Conservation (phyloP, 2,888 invertebrate genomes). For the Hyposoter didymator region DNA sequence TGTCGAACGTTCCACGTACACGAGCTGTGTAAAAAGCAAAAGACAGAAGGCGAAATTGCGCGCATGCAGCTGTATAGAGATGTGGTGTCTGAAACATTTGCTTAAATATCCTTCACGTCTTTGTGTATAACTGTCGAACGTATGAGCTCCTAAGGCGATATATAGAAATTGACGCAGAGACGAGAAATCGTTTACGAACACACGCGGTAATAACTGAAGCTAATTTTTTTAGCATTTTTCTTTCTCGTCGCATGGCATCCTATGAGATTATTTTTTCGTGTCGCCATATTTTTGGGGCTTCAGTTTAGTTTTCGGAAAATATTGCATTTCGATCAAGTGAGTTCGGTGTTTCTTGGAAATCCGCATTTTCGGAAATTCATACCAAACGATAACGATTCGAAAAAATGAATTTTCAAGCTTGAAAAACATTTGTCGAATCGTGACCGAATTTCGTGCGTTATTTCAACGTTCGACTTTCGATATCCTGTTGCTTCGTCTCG, state of each 20-base stretch:
- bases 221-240: not conserved
- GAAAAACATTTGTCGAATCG: not conserved
- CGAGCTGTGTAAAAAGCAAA: constrained; percentile 17
- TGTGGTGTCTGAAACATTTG: constrained; percentile 36
- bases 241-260: not conserved
- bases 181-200: constrained; percentile 18
- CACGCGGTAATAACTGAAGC: not conserved
- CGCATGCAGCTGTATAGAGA: constrained; percentile 55
- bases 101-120: constrained; percentile 22
- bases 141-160: constrained; percentile 9
- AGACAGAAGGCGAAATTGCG: constrained; percentile 50
- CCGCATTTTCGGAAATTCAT: not conserved
- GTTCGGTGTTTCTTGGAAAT: not conserved
- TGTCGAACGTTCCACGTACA: constrained; percentile 25
- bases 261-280: not conserved
- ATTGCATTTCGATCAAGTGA: not conserved
- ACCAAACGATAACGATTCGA: not conserved
- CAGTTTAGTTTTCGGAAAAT: not conserved
- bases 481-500: constrained; percentile 2
- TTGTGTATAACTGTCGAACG: constrained; percentile 28
- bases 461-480: constrained; percentile 11
- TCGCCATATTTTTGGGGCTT: not conserved
- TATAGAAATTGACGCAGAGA: constrained; percentile 39
- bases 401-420: not conserved
- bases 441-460: not conserved